Base-by-base conservation (phyloP, 2,113 vertebrate species). In the Spea bombifrons region DNA sequence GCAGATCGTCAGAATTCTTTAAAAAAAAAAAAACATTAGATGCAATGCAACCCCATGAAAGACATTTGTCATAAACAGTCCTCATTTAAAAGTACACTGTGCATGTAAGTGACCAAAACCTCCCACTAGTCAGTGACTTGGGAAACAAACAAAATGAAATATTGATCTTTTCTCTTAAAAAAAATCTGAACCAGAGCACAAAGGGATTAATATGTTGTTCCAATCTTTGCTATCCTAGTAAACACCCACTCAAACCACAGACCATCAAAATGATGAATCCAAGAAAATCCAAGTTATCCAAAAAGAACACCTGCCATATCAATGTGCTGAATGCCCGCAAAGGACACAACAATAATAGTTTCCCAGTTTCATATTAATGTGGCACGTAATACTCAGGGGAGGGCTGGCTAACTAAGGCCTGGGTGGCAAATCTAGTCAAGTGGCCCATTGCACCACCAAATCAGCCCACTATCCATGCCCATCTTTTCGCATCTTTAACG, bases 131-230 rank as follows among this genome's bases (percentile, higher is more conserved):
- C 43, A 66, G 61, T 47, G 43, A 50, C 47, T n/a, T 50, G 67
- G n/a, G 47, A 67, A 73, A 59, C 61, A 80, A 80, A 57, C 67
- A 80, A 80, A 73, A 80, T 73, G 71, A 80, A 80, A 73, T 80
- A 80, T 80, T 73, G 77, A 80, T 73, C 70, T 73, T 50, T 66
- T 80, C 53, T 71, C 30, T 79, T 67, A 55, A 57, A 73, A 30
- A 30, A 45, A 73, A 66, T 73, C 50, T n/a, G 67, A 73, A 45
- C 7, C 61, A 80, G 50, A 67, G 17, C 50, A 57, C 50, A 55
- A 30, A 10, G 2, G 9, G 70, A 73, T 73, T 71, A 73, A 80
- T 73, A 80, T 43, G 43, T 52, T 17, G 50, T 73, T 57, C 17
- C 77, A 80, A 66, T 66, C 61, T 52, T 30, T 44, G 44, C 77